phyloP scores from a whole-genome alignment of 2,113 vertebrate genomes.

The Larimichthys crocea region DNA sequence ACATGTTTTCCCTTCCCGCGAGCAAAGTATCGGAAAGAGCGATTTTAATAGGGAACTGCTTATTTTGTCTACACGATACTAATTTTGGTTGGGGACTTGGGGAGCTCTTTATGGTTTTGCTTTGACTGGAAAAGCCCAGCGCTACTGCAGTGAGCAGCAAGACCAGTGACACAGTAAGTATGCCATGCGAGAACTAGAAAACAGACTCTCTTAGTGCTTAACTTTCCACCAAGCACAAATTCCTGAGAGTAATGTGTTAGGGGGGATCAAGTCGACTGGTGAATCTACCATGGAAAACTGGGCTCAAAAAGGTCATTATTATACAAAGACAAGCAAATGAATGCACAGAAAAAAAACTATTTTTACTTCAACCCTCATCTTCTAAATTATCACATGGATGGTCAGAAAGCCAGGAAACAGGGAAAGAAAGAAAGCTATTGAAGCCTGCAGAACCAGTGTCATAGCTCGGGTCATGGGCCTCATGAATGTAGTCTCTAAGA shows the following conservation, averaged over 20 bases:
- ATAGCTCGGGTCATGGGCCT: slow-evolving; percentile 1
- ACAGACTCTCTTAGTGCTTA: slow-evolving; percentile 48
- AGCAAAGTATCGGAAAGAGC: background rate
- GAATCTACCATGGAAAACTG: slow-evolving; percentile 51
- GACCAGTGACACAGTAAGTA: background rate
- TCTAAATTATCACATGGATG: slow-evolving; percentile 28
- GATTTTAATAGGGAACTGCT: background rate
- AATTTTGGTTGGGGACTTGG: slow-evolving; percentile 9
- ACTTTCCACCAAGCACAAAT: slow-evolving; percentile 55
- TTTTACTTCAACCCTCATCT: slow-evolving; percentile 19
- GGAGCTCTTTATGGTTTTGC: background rate
- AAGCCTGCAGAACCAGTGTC: slow-evolving; percentile 13
- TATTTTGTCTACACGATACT: slow-evolving; percentile 19
- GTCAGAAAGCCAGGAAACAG: slow-evolving; percentile 27
- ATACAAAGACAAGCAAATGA: slow-evolving; percentile 36
- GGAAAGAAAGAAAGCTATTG: slow-evolving; percentile 23
- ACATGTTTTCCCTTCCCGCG: background rate
- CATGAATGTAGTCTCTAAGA: background rate
- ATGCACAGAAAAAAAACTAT: slow-evolving; percentile 10
- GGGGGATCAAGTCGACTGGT: slow-evolving; percentile 36
- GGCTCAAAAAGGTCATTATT: slow-evolving; percentile 50
- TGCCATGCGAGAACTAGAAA: slow-evolving; percentile 19
- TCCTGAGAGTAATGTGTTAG: slow-evolving; percentile 36
- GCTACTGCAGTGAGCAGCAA: slow-evolving; percentile 1
- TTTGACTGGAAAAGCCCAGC: slow-evolving; percentile 30